Conservation (phyloP, 1,140 invertebrate genomes). For the Batillaria attramentaria region DNA sequence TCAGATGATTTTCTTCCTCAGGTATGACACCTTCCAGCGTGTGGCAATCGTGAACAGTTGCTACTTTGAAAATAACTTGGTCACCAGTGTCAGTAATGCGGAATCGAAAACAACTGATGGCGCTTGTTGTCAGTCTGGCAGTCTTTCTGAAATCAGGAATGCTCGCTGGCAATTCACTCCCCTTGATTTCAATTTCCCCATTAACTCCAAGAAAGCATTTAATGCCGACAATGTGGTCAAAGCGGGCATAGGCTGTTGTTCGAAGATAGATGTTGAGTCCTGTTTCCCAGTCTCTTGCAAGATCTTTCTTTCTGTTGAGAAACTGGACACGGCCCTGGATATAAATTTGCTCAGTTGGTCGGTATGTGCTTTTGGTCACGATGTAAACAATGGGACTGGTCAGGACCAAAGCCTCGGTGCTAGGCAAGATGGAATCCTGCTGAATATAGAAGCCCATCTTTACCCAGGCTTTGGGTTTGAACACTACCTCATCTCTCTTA, state of each 20-base stretch:
- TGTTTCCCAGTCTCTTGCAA: conserved; percentile 47
- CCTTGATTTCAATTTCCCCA: conserved; percentile 57
- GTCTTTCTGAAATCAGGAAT: conserved; percentile 42
- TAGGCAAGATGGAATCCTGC: conserved; percentile 61
- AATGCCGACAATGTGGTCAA: conserved; percentile 64
- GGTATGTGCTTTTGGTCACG: conserved; percentile 57
- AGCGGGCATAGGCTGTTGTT: conserved; percentile 54
- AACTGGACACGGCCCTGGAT: conserved; percentile 62
- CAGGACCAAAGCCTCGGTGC: conserved; percentile 63
- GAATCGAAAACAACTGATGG: conserved; percentile 60
- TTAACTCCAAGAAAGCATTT: conserved; percentile 62
- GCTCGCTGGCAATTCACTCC: conserved; percentile 49
- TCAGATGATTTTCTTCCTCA: conserved; percentile 41
- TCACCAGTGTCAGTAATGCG: conserved; percentile 52
- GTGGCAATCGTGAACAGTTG: conserved; percentile 58
- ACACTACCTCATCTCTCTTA: conserved; percentile 57
- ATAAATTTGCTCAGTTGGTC: conserved; percentile 46
- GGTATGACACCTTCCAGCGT: conserved; percentile 57
- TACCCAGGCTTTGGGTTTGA: conserved; percentile 62
- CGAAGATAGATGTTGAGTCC: conserved; percentile 63
- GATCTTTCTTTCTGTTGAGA: conserved; percentile 54
- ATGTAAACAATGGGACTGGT: conserved; percentile 60
- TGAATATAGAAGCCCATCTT: conserved; percentile 67
- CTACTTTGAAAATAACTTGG: conserved; percentile 55
- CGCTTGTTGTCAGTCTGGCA: conserved; percentile 56